phyloP scores from a whole-genome alignment of 2,113 vertebrate genomes.

The Carollia perspicillata region DNA sequence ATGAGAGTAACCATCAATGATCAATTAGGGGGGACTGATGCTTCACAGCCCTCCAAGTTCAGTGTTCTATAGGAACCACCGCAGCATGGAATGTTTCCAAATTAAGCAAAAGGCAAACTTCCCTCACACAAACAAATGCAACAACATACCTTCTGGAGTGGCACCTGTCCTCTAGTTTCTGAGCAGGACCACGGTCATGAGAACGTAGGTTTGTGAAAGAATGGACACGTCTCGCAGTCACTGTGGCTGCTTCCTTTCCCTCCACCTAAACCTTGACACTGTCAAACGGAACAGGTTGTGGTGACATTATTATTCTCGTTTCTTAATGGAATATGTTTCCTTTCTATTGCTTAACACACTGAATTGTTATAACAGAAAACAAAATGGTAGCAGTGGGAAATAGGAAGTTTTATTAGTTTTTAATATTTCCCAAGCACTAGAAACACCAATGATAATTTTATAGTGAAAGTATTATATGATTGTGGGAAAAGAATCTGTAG shows the following conservation, averaged over 20 bases:
- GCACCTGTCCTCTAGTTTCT: not conserved
- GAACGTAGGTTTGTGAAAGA: not conserved
- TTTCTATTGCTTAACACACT: not conserved
- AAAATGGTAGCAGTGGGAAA: not conserved
- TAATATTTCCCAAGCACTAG: not conserved
- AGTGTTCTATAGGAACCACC: not conserved
- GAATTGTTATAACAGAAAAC: not conserved
- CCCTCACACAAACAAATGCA: rapidly evolving
- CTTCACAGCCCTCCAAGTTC: not conserved
- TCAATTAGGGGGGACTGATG: rapidly evolving
- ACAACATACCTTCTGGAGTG: not conserved
- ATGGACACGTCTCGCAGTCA: not conserved
- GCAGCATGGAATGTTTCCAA: not conserved
- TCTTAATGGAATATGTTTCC: not conserved
- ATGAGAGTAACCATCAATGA: not conserved
- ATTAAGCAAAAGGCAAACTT: not conserved
- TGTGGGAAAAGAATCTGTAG: not conserved
- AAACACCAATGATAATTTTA: not conserved
- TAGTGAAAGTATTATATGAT: not conserved
- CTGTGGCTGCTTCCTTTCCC: too few species aligned
- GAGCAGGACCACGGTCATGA: not conserved
- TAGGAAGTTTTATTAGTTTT: not conserved
- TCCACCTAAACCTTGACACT: not conserved
- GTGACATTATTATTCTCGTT: not conserved
- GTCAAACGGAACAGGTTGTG: not conserved